Conservation (phyloP, 1,140 invertebrate species). For the Zaprionus gabonicus region DNA sequence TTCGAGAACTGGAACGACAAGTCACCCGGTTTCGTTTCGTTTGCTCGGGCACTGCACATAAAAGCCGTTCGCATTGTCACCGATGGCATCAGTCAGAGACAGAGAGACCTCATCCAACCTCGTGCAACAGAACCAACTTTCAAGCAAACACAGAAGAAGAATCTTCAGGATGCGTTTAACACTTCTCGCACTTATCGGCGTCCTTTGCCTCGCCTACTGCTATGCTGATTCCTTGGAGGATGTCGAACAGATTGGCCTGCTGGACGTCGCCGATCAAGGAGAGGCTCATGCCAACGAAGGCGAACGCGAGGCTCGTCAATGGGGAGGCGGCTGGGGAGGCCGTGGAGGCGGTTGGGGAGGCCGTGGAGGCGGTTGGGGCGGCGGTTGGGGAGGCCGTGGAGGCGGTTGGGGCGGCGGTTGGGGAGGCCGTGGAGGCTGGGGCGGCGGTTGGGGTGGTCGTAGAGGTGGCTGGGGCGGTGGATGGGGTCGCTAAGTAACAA, state of each 20-base stretch:
- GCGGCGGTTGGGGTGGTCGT: conserved; percentile 6
- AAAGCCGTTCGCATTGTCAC: conserved; percentile 14
- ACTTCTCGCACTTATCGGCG: conserved; percentile 32
- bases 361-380: conserved; percentile 15
- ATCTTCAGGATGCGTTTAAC: conserved; percentile 51
- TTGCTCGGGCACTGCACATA: conserved; percentile 10
- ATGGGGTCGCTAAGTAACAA: conserved; percentile 11
- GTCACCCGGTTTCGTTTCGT: conserved; percentile 1
- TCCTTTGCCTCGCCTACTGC: conserved; percentile 39
- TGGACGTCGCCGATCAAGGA: conserved; percentile 55
- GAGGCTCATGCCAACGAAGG: conserved; percentile 50
- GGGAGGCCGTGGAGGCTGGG: conserved; percentile 23
- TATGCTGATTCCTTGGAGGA: conserved; percentile 20
- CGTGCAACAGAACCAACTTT: conserved; percentile 1
- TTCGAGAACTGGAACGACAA: conserved; percentile 19
- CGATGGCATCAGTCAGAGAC: conserved; percentile 21
- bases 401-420: conserved; percentile 16
- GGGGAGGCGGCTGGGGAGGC: conserved; percentile 4
- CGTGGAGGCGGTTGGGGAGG: neutral
- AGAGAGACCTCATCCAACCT: neutral
- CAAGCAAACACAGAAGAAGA: neutral
- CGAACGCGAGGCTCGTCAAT: conserved; percentile 31
- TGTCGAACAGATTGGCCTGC: conserved; percentile 12
- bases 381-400: conserved; percentile 27
- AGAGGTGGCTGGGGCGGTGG: conserved; percentile 14